Evolutionary conservation across 2,113 vertebrate species (phyloP).

Genomic region (Platysteira castanea): DNA sequence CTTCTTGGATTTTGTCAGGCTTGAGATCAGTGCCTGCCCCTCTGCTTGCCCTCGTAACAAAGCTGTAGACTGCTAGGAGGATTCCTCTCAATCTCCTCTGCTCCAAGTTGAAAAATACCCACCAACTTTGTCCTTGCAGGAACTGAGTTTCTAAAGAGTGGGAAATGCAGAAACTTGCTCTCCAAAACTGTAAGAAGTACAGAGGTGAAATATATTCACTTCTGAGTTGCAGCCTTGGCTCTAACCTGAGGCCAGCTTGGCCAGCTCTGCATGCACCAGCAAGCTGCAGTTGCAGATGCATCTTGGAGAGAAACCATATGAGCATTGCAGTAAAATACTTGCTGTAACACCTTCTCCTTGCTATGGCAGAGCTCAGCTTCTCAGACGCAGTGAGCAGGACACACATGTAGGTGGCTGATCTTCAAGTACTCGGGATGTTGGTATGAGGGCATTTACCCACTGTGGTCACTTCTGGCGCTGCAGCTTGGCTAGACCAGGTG

Average conservation of each 20-base stretch:
- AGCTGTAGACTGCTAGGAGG: background rate
- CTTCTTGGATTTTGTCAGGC: background rate
- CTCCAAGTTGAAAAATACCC: background rate
- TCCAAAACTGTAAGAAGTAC: background rate
- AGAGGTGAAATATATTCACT: background rate
- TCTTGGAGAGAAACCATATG: background rate
- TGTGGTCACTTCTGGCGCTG: background rate
- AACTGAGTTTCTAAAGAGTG: background rate
- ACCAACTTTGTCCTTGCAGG: background rate
- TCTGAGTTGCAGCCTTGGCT: background rate
- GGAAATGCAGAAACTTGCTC: background rate
- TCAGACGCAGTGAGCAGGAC: background rate
- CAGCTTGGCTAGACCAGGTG: background rate
- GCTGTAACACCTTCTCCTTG: background rate
- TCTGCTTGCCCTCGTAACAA: background rate
- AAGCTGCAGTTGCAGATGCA: background rate
- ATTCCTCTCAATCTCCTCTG: background rate
- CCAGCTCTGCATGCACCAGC: background rate
- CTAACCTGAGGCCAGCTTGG: background rate
- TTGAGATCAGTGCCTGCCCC: background rate
- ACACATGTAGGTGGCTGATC: background rate
- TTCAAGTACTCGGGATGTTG: accelerated
- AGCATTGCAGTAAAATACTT: background rate
- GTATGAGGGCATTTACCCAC: accelerated
- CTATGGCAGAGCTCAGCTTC: background rate